Percentiles rank a stretch among this genome's conserved stretches.
Evolutionary conservation across 2,113 vertebrate species (phyloP).

Genomic region (Abramis brama): DNA sequence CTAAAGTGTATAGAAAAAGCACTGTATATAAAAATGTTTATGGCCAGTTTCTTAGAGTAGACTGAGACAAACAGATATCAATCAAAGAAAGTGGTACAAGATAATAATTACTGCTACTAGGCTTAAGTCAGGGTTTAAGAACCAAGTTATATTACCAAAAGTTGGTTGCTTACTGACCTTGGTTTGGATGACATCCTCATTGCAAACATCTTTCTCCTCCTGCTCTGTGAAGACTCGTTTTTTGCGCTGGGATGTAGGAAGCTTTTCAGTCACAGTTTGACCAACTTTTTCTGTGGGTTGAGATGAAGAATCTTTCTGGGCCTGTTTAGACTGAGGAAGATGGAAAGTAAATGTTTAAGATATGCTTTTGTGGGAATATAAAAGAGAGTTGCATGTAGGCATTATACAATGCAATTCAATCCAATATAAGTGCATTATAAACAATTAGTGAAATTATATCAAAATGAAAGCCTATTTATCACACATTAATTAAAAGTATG

Average conservation of each 20-base stretch:
- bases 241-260: conserved; percentile 51
- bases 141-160: not conserved
- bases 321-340: conserved; percentile 63
- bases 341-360: not conserved
- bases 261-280: conserved; percentile 54
- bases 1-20: conserved; percentile 44
- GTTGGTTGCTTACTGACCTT: conserved; percentile 61
- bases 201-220: conserved; percentile 48
- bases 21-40: not conserved
- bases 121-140: not conserved
- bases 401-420: not conserved
- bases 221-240: conserved; percentile 43
- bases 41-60: not conserved
- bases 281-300: conserved; percentile 29
- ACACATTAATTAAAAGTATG: not conserved
- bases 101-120: not conserved
- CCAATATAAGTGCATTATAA: not conserved
- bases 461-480: not conserved
- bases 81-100: not conserved
- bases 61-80: not conserved
- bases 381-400: not conserved
- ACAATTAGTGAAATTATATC: not conserved
- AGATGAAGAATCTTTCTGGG: conserved; percentile 55
- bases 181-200: conserved; percentile 49
- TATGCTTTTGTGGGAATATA: not conserved